Base-by-base conservation (phyloP, 2,113 vertebrate genomes). In the Erpornis zantholeuca region DNA sequence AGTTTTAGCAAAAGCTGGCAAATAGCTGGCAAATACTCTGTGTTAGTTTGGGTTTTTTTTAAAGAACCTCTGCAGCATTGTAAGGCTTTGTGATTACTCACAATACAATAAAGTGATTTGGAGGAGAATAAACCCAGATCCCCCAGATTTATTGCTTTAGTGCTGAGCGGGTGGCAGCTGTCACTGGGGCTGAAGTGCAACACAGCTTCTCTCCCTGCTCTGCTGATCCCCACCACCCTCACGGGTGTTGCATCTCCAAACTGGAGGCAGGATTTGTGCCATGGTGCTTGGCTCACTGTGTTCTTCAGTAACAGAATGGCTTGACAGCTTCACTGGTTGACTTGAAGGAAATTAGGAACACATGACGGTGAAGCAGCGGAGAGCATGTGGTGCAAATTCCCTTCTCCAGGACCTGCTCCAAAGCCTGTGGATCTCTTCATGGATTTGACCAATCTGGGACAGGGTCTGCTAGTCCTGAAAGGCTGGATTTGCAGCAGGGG, bases 81-180 rank as follows among this genome's bases (percentile, higher is more conserved):
- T 93, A 93, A 92, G 86, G 76, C 90, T 96, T 88, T 88, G 92
- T 94, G 94, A 78, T 95, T 92, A 73, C 65, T 82, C 93, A 93
- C 64, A 57, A 45, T 47, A 71, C 71, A 95, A 97, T 96, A 96
- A 97, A 96, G 93, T 84, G 82, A 86, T 96, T 86, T 86, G 60
- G 90, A 96, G 92, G 71, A 95, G 85, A 95, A 94, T 45, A 88
- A 90, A 71, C 6, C 40, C 72, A 69, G 61, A 92, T 88, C 24
- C 70, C 53, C 52, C 2, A 25, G 87, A 64, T 93, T 90, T 92
- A 68, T 92, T 94, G 52, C 33, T 47, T 83, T 66, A 63, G 29
- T 5, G 33, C 38, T 81, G 45, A 49, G 45, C 60, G 3, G 66
- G 84, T 2, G 9, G 35, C 49, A 89, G 70, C 40, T 70, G 27